phyloP scores from a whole-genome alignment of 2,113 vertebrate species.

The Dolichallabes microphthalmus region DNA sequence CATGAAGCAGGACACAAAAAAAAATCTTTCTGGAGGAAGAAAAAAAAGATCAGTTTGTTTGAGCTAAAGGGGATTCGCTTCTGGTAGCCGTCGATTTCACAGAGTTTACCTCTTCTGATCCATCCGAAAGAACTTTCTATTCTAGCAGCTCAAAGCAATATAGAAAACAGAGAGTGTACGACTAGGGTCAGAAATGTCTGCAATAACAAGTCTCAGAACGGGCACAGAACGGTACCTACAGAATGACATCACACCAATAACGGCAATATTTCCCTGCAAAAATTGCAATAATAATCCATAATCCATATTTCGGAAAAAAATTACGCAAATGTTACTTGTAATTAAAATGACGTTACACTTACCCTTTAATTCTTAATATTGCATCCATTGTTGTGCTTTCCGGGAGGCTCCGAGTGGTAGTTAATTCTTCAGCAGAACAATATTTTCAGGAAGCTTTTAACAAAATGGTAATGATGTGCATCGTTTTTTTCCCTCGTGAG shows the following conservation, averaged over 20 bases:
- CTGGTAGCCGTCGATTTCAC: not conserved
- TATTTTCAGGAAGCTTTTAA: not conserved
- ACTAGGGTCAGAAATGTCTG: no score
- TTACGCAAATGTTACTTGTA: no score
- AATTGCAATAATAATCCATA: no score
- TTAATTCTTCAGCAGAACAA: not conserved
- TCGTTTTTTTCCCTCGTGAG: not conserved
- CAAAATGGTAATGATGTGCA: not conserved
- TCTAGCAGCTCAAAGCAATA: no score
- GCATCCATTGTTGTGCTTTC: not conserved
- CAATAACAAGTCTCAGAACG: not conserved
- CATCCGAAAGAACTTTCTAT: not conserved
- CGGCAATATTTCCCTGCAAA: not conserved
- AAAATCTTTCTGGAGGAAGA: not conserved
- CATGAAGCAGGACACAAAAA: not conserved
- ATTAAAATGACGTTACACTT: no score
- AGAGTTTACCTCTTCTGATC: not conserved
- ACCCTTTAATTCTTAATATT: no score
- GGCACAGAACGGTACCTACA: no score
- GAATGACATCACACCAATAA: not conserved
- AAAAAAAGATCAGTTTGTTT: not conserved
- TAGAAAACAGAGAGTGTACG: no score
- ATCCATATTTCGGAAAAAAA: not conserved
- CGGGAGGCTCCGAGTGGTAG: no score
- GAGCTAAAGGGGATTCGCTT: not conserved